Conservation (phyloP, 2,797 vertebrate species). For the Urosaurus nigricauda region DNA sequence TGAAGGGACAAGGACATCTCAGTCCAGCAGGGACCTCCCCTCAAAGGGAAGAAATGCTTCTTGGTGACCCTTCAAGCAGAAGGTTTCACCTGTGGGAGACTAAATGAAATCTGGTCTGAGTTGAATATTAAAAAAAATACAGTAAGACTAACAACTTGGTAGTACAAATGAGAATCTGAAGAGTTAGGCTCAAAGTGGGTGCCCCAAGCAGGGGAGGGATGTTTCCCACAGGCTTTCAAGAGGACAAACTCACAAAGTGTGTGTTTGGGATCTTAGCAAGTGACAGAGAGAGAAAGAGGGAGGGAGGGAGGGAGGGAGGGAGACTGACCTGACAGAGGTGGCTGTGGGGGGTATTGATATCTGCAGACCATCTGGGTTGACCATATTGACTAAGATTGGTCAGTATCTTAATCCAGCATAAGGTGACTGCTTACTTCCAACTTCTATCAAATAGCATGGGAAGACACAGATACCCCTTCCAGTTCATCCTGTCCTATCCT, state of each 20-base stretch:
- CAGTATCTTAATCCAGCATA: not conserved
- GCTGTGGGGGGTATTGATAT: not conserved
- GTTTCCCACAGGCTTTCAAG: not conserved
- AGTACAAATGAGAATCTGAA: not conserved
- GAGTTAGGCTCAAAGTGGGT: not conserved
- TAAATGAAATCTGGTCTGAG: not conserved
- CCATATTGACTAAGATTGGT: no score
- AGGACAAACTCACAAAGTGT: not conserved
- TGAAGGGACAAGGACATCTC: constrained; percentile 52
- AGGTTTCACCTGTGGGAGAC: not conserved
- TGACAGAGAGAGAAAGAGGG: no score
- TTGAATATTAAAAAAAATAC: no score
- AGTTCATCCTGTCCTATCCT: not conserved
- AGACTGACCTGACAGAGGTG: no score
- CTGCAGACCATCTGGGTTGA: no score
- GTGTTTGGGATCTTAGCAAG: not conserved
- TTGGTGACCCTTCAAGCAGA: no score
- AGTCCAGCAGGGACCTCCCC: not conserved
- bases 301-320: no score
- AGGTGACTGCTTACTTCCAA: not conserved
- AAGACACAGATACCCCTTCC: not conserved
- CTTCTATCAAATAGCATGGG: not conserved
- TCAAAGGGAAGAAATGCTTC: no score
- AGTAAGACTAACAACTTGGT: no score
- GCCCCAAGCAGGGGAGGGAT: no score